Conservation (phyloP, 1,140 invertebrate genomes). For the Drosophila varians region DNA sequence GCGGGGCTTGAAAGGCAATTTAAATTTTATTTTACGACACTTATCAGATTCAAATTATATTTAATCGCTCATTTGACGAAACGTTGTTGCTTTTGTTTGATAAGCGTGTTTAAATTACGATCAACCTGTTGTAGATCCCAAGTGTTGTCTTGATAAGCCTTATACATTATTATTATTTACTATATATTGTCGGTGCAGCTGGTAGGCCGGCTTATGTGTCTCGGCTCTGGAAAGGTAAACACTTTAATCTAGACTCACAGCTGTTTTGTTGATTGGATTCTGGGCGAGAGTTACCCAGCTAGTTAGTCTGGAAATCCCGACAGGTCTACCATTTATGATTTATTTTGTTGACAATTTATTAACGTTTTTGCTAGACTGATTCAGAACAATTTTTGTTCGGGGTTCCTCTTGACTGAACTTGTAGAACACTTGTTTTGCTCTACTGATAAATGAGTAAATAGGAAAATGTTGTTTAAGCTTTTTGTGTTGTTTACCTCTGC, state of each 20-base stretch:
- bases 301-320: slow-evolving; percentile 3
- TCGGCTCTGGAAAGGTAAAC: background rate
- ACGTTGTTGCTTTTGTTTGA: background rate
- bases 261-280: slow-evolving; percentile 8
- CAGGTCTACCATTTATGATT: background rate
- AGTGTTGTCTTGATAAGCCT: background rate
- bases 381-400: slow-evolving; percentile 16
- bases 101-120: background rate
- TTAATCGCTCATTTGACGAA: slow-evolving; percentile 15
- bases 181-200: background rate
- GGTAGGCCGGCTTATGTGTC: background rate
- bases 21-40: slow-evolving; percentile 23
- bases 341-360: background rate
- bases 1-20: slow-evolving; percentile 33
- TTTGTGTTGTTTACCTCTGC: background rate
- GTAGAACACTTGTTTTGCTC: slow-evolving; percentile 36
- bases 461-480: slow-evolving; percentile 27
- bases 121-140: background rate
- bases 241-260: slow-evolving; percentile 21
- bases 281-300: slow-evolving; percentile 4
- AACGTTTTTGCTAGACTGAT: background rate
- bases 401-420: slow-evolving; percentile 31
- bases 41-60: slow-evolving; percentile 30
- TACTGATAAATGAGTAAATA: slow-evolving; percentile 21
- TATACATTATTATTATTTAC: background rate